Evolutionary conservation across 2,888 invertebrate genomes (phyloP), one percentile per base, ranked within the genome.

Genomic region (Himalopsyche anomala): DNA sequence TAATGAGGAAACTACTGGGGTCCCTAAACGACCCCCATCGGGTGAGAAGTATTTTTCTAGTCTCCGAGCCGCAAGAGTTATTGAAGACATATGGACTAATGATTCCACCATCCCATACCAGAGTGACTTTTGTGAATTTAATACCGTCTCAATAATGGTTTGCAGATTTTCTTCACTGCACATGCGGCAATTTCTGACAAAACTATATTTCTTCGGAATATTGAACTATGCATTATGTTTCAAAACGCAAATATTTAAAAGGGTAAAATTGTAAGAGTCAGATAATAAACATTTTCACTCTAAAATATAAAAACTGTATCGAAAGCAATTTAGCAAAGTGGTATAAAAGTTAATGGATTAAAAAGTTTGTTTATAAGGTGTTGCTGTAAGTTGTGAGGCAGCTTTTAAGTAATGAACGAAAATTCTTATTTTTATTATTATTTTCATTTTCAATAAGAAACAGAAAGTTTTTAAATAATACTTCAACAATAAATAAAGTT

Each of bases 381-480:
- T 74, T 74, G 19, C 36, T 74, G 36, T 36, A 74, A 74, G 19
- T 74, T 74, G 74, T 12, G 38, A 74, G 74, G 36, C 38, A 74
- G 74, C 36, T 74, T 74, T 74, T 74, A 74, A 74, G 74, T 74
- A 74, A 74, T 74, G 74, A 74, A 74, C 74, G 38, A 74, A 74
- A 74, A 74, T 74, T 19, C 62, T 19, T 19, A 62, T 8, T 19
- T 19, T 4, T 62, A 8, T 62, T 74, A 74, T 74, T 74, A 36
- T 74, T 74, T 74, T 15, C 38, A 74, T 36, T 74, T 74, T 74
- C 74, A 12, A 36, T 74, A 36, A 74, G 28, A 38, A 5, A 38
- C 4, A 12, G 5, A 74, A 74, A 74, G 28, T 74, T 51, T 74
- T 36, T 74, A 19, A 74, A 74, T 74, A 36, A 36, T 74, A 74